phyloP scores from a whole-genome alignment of 2,888 invertebrate species.

The Furcula furcula region DNA sequence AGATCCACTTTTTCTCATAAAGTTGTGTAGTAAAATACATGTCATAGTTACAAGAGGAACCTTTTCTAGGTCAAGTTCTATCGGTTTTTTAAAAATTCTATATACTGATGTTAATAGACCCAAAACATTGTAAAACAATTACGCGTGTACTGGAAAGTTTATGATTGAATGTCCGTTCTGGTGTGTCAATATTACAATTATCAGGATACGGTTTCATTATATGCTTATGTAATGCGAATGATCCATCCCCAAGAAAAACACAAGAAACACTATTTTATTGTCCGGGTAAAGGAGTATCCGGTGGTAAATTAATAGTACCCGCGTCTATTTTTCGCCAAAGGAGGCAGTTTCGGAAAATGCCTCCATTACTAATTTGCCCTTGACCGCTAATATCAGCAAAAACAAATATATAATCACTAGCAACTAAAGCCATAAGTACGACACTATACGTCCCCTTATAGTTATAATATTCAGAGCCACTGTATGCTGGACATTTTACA shows the following conservation, averaged over 20 bases:
- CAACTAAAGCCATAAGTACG: conserved; percentile 11
- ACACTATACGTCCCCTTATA: conserved; percentile 12
- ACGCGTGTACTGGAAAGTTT: background rate
- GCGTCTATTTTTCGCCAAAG: conserved; percentile 3
- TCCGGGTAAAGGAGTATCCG: background rate
- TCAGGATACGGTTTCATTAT: background rate
- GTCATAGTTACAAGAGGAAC: too few species aligned
- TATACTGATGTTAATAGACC: too few species aligned
- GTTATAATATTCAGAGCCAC: conserved; percentile 9
- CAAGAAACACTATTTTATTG: background rate
- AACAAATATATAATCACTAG: conserved; percentile 11
- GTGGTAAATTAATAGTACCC: background rate
- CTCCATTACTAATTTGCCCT: conserved; percentile 12
- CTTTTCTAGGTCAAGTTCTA: too few species aligned
- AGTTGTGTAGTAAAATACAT: conserved; percentile 5
- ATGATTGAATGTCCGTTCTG: background rate
- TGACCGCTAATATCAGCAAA: conserved; percentile 12
- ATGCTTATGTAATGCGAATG: background rate
- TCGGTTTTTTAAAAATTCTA: too few species aligned
- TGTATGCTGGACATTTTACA: conserved; percentile 1
- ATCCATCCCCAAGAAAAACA: background rate
- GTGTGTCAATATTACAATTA: background rate
- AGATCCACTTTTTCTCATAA: conserved; percentile 4
- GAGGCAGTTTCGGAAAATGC: conserved; percentile 5
- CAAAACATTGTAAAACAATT: background rate